A percentile compares a stretch with the other conserved stretches of the same genome.
phyloP scores from a whole-genome alignment of 2,797 vertebrate genomes.

The Sebastes cheni region DNA sequence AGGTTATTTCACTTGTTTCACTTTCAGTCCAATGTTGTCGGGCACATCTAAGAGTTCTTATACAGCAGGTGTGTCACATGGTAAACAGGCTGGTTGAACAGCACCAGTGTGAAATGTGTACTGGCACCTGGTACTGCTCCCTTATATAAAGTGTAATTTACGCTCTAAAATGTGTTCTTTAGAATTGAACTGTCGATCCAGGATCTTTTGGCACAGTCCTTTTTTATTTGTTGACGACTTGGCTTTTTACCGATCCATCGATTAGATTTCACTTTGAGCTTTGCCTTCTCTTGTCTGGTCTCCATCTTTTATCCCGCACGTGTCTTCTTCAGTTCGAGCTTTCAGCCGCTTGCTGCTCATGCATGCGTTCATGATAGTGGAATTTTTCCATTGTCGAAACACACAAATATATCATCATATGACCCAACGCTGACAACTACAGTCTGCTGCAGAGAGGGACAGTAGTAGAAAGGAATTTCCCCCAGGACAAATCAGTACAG shows the following conservation, averaged over 20 bases:
- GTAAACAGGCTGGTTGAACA: conserved; percentile 15
- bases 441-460: conserved; percentile 74
- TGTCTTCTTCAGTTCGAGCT: conserved; percentile 15
- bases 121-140: background rate
- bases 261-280: background rate
- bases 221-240: background rate
- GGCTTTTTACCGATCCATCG: background rate
- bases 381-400: conserved; percentile 70
- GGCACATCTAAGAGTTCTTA: background rate
- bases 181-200: background rate
- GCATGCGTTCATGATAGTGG: conserved; percentile 56
- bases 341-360: conserved; percentile 21
- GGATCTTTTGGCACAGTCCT: background rate
- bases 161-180: background rate
- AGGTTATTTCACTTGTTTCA: conserved; percentile 38
- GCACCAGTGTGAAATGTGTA: background rate
- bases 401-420: conserved; percentile 74
- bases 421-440: conserved; percentile 73
- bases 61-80: background rate
- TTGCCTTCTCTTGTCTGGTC: background rate
- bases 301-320: conserved; percentile 7
- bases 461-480: conserved; percentile 76
- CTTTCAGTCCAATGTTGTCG: conserved; percentile 21
- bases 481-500: conserved; percentile 74
- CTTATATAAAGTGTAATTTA: background rate